These are phyloP conservation scores for Aspiorhynchus laticeps DNA, from an alignment of 2,113 vertebrate genomes.

Conservation along the genomic window DNA sequence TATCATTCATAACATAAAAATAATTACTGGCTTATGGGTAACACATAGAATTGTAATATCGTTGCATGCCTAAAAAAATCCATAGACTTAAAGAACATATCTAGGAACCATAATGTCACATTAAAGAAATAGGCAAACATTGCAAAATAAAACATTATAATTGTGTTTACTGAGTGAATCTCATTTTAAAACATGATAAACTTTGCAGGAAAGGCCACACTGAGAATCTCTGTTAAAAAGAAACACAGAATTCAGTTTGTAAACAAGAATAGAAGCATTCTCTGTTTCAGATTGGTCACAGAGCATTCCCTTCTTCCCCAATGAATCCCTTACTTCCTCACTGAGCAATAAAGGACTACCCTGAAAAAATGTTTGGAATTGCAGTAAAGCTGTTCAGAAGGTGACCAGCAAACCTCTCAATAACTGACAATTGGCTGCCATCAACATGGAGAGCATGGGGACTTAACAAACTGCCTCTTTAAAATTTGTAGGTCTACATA, in stretches of 20 bases:
- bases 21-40: too few species aligned
- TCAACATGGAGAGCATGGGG: neutral
- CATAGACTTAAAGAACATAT: too few species aligned
- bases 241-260: slow-evolving; percentile 23
- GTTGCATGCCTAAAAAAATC: neutral
- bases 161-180: neutral
- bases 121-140: neutral
- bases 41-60: too few species aligned
- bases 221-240: slow-evolving; percentile 25
- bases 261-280: slow-evolving; percentile 48
- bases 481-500: slow-evolving; percentile 49
- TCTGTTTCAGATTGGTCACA: slow-evolving; percentile 77
- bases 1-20: too few species aligned
- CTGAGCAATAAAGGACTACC: slow-evolving; percentile 66
- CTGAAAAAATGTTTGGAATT: slow-evolving; percentile 69
- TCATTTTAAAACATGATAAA: neutral
- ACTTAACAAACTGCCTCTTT: slow-evolving; percentile 40
- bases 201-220: neutral
- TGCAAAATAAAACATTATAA: neutral
- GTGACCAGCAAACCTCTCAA: slow-evolving; percentile 40
- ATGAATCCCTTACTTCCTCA: slow-evolving; percentile 67
- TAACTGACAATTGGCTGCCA: slow-evolving; percentile 32
- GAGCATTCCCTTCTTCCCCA: slow-evolving; percentile 58
- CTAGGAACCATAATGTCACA: neutral
- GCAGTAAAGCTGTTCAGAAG: slow-evolving; percentile 56